Evolutionary conservation across 2,113 vertebrate species (phyloP), one percentile per base, ranked within the genome.

Genomic region (Cavia aperea): DNA sequence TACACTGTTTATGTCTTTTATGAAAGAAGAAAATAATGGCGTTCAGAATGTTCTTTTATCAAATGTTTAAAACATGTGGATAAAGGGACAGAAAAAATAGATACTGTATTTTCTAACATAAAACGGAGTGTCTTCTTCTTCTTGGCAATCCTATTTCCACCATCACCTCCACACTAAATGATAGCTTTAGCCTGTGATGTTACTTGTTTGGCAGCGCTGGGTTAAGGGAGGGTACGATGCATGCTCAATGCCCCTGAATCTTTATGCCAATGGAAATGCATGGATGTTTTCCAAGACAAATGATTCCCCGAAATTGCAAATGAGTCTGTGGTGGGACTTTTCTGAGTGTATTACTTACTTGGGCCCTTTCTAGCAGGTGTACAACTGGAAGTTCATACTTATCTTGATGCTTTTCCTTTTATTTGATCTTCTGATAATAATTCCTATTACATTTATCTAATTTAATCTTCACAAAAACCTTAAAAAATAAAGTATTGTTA

Each of bases 1-100:
- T 56, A 83, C 68, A 33, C 7, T 56, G 13, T 90, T 63, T 86
- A 63, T 56, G 13, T 88, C 81, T 46, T 89, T 93, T 79, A 82
- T 77, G 92, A 94, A 90, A 60, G 72, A 90, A 87, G 63, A 31
- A 7, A 70, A 73, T n/a, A 46, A 60, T 91, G 49, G 26, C 46
- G 90, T 92, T 77, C 24, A 81, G 77, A 83, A 39, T 94, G 72
- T 93, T 81, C 43, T 95, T 58, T 88, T 63, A 94, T 84, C 89
- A 92, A 88, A 89, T 68, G 11, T 49, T 18, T 86, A 89, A 90
- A 72, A 58, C 26, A 78, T 49, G 21, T n/a, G 46, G 49, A 56
- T 83, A n/a, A 49, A 75, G 43, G 75, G 23, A 81, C 66, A 86
- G 62, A 88, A 95, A 78, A 86, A 13, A 73, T 12, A 72, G 75